Percentiles rank a stretch among this genome's conserved stretches.
These are phyloP conservation scores for Fregata magnificens DNA, from an alignment of 2,113 vertebrate genomes.

Conservation along the genomic window DNA sequence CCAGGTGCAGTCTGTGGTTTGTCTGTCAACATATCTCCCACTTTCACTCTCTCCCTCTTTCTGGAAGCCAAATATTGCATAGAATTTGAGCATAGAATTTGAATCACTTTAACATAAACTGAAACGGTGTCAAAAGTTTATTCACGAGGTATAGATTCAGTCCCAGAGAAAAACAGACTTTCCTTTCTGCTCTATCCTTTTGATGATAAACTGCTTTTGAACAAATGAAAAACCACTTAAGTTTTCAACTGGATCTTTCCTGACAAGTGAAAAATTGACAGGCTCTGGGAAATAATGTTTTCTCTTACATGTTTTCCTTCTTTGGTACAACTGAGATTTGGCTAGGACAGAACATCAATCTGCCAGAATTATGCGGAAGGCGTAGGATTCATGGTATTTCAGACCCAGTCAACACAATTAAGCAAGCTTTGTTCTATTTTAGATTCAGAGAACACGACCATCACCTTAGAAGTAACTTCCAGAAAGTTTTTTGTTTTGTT, in stretches of 20 bases:
- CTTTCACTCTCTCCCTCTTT: background rate
- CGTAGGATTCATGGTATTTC: conserved; percentile 11
- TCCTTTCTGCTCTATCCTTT: background rate
- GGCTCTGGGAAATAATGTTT: background rate
- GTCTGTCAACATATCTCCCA: background rate
- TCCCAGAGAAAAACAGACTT: background rate
- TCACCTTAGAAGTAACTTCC: conserved; percentile 13
- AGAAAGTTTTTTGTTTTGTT: background rate
- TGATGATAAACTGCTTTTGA: background rate
- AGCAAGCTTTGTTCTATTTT: conserved; percentile 54
- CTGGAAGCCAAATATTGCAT: background rate
- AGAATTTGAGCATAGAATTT: background rate
- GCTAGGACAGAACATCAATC: background rate
- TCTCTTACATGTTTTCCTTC: background rate
- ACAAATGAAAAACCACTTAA: background rate
- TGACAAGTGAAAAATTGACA: background rate
- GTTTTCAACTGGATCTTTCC: background rate
- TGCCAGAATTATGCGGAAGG: conserved; percentile 42
- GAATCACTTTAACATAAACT: background rate
- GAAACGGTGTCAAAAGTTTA: background rate
- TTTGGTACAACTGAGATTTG: conserved; percentile 30
- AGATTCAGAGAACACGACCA: background rate
- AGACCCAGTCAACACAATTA: conserved; percentile 28
- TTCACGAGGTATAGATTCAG: background rate
- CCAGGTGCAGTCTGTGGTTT: background rate